Percentiles rank a stretch among this genome's conserved stretches.
Conservation (phyloP, 2,888 invertebrate species). For the Auanema freiburgensis region DNA sequence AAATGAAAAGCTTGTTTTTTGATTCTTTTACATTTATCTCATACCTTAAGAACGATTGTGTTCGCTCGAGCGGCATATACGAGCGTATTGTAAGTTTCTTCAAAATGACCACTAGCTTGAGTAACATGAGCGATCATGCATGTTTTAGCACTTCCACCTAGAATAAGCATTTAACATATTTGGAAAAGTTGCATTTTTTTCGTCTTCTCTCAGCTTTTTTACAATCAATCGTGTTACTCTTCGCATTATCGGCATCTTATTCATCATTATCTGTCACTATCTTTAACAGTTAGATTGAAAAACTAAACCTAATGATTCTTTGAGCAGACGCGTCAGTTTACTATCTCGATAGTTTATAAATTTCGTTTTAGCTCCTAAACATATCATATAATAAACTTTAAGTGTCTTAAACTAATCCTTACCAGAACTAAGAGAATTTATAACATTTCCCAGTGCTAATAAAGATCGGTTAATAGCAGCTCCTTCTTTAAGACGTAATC, state of each 20-base stretch:
- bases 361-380: conserved; percentile 62
- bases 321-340: conserved; percentile 83
- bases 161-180: background rate
- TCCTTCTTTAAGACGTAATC: conserved; percentile 79
- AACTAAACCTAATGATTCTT: conserved; percentile 66
- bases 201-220: no score
- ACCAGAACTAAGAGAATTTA: conserved; percentile 81
- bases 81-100: conserved; percentile 89
- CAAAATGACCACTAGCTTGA: conserved; percentile 79
- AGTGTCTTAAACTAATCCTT: conserved; percentile 2
- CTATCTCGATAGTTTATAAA: conserved; percentile 95
- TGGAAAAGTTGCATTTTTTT: background rate
- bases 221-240: background rate
- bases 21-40: background rate
- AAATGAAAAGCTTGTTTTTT: background rate
- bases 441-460: conserved; percentile 89
- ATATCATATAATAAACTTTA: background rate
- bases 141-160: conserved; percentile 82
- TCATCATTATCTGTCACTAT: background rate
- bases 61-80: conserved; percentile 91
- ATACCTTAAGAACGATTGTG: conserved; percentile 84
- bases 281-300: no score
- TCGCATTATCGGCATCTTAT: background rate
- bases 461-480: conserved; percentile 90
- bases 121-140: conserved; percentile 96